Base-by-base conservation (phyloP, 2,888 invertebrate species). In the Tenthredo mesomela region DNA sequence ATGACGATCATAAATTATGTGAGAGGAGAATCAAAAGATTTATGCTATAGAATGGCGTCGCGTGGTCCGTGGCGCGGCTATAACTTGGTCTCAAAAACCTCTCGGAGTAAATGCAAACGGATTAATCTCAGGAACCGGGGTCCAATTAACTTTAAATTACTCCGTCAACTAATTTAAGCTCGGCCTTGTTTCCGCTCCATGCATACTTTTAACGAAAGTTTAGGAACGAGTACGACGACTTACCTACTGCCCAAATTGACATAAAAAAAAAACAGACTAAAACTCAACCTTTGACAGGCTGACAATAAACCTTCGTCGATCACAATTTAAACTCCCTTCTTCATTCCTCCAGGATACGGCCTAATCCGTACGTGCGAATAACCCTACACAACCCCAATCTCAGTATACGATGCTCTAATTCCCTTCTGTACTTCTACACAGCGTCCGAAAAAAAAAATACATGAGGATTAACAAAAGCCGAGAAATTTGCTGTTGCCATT, bases 91-190 rank as follows among this genome's bases (percentile, higher is more conserved):
- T 73, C 7, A n/a, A 47, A 43, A 73, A 37, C 25, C 43, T 73
- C 73, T 43, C 29, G 50, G 40, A 29, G 50, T 54, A 77, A 61
- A 61, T 37, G 58, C 50, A 61, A 80, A 80, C 21, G 80, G 50
- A 80, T 80, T 80, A 80, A 61, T 80, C 80, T 80, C n/a, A 40
- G 80, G 21, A 80, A 80, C 61, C 47, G 71, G 78, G 40, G 58
- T 89, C 84, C 89, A 89, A 89, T 89, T 89, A 89, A 89, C 89
- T 89, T 88, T 88, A 88, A 88, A 89, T 89, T 89, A 87, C 87
- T 87, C 88, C 80, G 40, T 80, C 58, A 80, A 80, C 80, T 80
- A 80, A 80, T 80, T 80, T 80, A 29, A 80, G 33, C 80, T 40
- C 40, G 61, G 80, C 61, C 58, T 80, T 80, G 80, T 80, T 80